Base-by-base conservation (phyloP, 64 coral and sea anemone species). In the Stichodactyla mertensii region DNA sequence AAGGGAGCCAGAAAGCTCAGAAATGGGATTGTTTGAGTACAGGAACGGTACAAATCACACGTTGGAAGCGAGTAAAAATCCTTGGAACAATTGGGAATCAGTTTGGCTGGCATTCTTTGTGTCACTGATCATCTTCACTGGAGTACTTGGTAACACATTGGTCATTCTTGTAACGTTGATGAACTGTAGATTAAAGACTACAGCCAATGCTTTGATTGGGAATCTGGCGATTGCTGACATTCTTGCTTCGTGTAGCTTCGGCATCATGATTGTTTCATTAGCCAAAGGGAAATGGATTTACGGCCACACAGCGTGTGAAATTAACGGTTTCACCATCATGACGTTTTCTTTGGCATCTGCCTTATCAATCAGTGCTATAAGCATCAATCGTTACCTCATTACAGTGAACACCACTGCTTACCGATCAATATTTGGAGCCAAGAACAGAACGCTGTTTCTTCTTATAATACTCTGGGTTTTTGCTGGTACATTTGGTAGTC, bases 331-430 rank as follows among this genome's bases (percentile, higher is more conserved):
- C 45, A 61, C 56, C 18, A 12, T 51, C 12, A 80, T 91, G 78
- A 70, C 89, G 15, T 91, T 91, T 69, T 86, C 84, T n/a, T 18
- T 91, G n/a, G 85, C 84, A 0, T 91, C 89, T 45, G 83, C 89
- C n/a, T 71, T 91, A 51, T 86, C 84, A n/a, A 82, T 87, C 51
- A 91, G 89, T 86, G 84, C 71, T 26, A 91, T 91, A 18, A 91
- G 89, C 62, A 79, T 91, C 5, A 91, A 69, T 31, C 60, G 77
- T 13, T 91, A 80, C n/a, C 23, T 87, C 11, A 22, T 51, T 14
- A 91, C 78, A 62, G 59, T 77, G 55, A 61, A 87, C 9, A 15
- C n/a, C 8, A 26, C 77, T n/a, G 77, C 55, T 1, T 60, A 85
- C 54, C 22, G 19, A 51, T 85, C 51, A 23, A 53, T 53, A 45